Conservation (phyloP, 2,888 invertebrate genomes). For the Dolomedes plantarius region DNA sequence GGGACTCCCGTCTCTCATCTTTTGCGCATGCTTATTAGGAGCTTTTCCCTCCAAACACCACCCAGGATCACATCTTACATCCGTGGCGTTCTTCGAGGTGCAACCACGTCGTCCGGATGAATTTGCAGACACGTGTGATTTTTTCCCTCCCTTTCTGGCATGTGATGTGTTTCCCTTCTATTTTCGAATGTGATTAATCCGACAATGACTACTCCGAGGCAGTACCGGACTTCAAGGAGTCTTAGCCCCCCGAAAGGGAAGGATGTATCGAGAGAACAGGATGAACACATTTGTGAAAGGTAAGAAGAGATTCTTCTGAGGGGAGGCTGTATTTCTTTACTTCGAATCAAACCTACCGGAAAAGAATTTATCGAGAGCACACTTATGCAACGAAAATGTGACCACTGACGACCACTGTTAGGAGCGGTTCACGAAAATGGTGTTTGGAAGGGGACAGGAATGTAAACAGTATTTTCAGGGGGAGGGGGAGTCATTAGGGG, state of each 20-base stretch:
- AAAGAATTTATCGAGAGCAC: not conserved
- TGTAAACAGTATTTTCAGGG: not conserved
- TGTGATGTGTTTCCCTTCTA: not conserved
- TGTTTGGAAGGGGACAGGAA: not conserved
- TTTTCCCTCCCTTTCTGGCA: not conserved
- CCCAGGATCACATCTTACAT: slow-evolving; percentile 7
- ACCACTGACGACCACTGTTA: not conserved
- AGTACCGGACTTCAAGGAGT: slow-evolving; percentile 44
- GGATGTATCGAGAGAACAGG: slow-evolving; percentile 33
- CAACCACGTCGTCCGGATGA: not conserved
- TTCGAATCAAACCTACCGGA: not conserved
- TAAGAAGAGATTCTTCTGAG: slow-evolving; percentile 35
- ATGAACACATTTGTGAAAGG: slow-evolving; percentile 62
- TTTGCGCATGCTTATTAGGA: slow-evolving; percentile 39
- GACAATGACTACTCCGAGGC: slow-evolving; percentile 40
- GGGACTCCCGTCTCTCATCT: slow-evolving; percentile 44
- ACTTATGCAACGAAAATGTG: not conserved
- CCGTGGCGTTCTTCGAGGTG: not conserved
- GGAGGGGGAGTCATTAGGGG: not conserved
- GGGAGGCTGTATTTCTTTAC: too few species aligned
- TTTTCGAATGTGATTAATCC: not conserved
- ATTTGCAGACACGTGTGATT: slow-evolving; percentile 17
- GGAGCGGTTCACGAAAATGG: not conserved
- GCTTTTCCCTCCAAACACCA: slow-evolving; percentile 7
- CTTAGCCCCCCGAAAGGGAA: slow-evolving; percentile 50